phyloP scores from a whole-genome alignment of 2,888 invertebrate species.

The Oligia strigilis region DNA sequence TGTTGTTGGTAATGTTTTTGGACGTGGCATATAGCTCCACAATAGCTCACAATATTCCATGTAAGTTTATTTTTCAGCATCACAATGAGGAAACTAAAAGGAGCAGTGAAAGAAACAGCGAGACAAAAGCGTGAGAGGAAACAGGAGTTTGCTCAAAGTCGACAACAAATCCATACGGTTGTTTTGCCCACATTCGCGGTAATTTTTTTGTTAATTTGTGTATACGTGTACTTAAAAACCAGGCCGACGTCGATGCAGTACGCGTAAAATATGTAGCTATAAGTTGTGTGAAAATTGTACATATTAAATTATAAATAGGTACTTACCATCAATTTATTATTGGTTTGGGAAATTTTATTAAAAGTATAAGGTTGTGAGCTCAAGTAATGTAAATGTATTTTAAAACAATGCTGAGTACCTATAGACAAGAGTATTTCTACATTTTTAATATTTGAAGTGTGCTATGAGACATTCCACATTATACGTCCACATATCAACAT shows the following conservation, averaged over 20 bases:
- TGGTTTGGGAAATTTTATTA: constrained; percentile 54
- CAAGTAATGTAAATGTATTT: constrained; percentile 35
- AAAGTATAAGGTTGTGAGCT: constrained; percentile 64
- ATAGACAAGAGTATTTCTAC: constrained; percentile 40
- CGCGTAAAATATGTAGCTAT: constrained; percentile 71
- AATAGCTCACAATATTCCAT: constrained; percentile 14
- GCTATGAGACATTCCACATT: constrained; percentile 55
- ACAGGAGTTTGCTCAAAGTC: constrained; percentile 95
- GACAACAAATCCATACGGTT: constrained; percentile 94
- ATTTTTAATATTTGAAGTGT: constrained; percentile 39
- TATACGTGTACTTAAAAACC: constrained; percentile 95
- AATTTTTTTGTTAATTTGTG: constrained; percentile 93
- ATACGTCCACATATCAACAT: constrained; percentile 70
- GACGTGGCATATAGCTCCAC: constrained; percentile 69
- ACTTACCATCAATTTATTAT: constrained; percentile 36
- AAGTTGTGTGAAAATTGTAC: constrained; percentile 60
- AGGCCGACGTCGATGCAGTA: constrained; percentile 90
- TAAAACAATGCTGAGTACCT: constrained; percentile 22
- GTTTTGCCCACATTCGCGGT: constrained; percentile 94
- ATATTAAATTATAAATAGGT: constrained; percentile 55
- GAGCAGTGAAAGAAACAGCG: constrained; percentile 95
- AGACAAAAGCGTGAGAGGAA: constrained; percentile 96
- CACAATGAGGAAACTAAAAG: constrained; percentile 95
- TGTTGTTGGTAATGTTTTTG: constrained; percentile 33
- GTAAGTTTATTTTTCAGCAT: constrained; percentile 70